These are phyloP conservation scores for Ostrea denselamellosa DNA, from an alignment of 1,140 invertebrate genomes.

Conservation along the genomic window DNA sequence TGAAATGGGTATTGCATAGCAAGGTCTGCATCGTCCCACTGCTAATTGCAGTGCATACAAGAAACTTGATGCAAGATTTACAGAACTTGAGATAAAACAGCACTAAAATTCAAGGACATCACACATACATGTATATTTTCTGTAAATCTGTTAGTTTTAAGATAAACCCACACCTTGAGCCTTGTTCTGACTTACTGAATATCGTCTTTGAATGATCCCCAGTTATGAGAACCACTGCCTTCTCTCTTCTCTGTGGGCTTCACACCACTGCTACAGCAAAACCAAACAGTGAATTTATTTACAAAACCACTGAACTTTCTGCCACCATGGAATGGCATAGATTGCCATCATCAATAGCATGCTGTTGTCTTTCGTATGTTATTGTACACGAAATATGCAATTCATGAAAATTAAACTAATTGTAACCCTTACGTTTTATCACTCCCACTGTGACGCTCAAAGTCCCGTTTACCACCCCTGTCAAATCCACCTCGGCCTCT, in stretches of 20 bases:
- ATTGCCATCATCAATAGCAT: constrained; percentile 37
- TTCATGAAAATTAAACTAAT: background rate
- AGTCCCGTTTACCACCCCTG: constrained; percentile 84
- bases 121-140: too few relatives aligned
- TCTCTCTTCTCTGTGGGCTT: constrained; percentile 96
- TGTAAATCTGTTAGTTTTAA: background rate
- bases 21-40: too few relatives aligned
- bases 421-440: constrained; percentile 88
- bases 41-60: too few relatives aligned
- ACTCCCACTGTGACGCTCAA: constrained; percentile 95
- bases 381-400: background rate
- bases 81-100: too few relatives aligned
- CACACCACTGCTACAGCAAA: constrained; percentile 86
- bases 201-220: constrained; percentile 95
- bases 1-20: too few relatives aligned
- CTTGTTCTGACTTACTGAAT: constrained; percentile 67
- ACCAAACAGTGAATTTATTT: constrained; percentile 53
- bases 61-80: too few relatives aligned
- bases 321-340: constrained; percentile 29
- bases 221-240: constrained; percentile 95
- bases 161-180: background rate
- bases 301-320: constrained; percentile 40
- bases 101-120: too few relatives aligned
- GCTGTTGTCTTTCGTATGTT: background rate
- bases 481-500: constrained; percentile 72